phyloP scores from a whole-genome alignment of 1,140 invertebrate species.

The Penaeus japonicus region DNA sequence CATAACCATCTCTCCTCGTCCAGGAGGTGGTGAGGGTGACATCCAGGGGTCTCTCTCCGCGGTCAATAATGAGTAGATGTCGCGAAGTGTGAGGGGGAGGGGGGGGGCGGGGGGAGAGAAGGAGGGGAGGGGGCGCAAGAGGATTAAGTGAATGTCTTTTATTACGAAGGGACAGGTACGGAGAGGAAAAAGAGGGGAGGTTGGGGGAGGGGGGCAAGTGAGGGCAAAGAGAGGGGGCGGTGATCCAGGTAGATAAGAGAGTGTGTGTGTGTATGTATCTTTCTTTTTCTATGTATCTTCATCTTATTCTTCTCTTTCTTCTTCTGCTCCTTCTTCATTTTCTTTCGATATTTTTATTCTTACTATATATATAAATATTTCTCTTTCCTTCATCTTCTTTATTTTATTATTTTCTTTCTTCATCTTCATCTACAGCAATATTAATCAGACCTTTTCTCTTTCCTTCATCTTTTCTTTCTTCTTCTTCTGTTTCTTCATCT shows the following conservation, averaged over 20 bases:
- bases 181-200: not conserved
- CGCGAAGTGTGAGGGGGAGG: not conserved
- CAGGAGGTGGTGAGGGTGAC: slow-evolving; percentile 1
- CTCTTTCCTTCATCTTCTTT: no score
- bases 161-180: not conserved
- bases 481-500: no score
- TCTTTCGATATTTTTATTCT: no score
- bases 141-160: slow-evolving; percentile 30
- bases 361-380: no score
- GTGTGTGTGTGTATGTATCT: no score
- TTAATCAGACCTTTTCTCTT: no score
- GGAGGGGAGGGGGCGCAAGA: not conserved
- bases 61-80: slow-evolving; percentile 45
- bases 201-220: not conserved
- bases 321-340: no score
- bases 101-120: not conserved
- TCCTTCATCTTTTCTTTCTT: no score
- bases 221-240: not conserved
- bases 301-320: no score
- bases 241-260: not conserved
- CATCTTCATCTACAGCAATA: no score
- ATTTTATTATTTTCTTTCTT: no score
- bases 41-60: not conserved
- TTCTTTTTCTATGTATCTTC: no score
- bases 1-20: not conserved